Percentiles rank a stretch among this genome's conserved stretches.
Evolutionary conservation across 1,140 invertebrate genomes (phyloP).

Genomic region (Cherax quadricarinatus): DNA sequence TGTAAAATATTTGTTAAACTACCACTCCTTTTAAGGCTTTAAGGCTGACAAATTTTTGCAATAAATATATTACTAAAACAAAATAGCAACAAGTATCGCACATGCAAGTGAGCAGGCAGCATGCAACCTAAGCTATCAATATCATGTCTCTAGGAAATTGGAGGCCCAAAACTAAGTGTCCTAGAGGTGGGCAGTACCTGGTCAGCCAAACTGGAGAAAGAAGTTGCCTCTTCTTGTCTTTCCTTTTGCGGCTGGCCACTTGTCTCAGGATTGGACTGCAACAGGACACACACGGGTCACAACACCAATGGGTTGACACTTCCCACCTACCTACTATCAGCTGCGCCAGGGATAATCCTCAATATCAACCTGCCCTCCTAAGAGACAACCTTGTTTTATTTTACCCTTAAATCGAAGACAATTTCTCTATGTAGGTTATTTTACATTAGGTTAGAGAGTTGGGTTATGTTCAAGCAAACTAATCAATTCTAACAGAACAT

Average conservation of each 20-base stretch:
- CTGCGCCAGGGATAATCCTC: neutral
- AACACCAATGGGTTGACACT: conserved; percentile 46
- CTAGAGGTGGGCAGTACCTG: conserved; percentile 63
- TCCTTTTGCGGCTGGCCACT: conserved; percentile 47
- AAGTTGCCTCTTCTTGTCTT: conserved; percentile 49
- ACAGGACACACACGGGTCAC: conserved; percentile 66
- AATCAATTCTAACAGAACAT: no score
- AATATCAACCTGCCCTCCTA: neutral
- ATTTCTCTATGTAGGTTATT: no score
- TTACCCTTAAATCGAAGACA: no score
- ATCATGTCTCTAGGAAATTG: conserved; percentile 5
- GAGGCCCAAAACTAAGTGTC: conserved; percentile 13
- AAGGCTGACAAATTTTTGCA: neutral
- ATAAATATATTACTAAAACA: neutral
- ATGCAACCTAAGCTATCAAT: conserved; percentile 13
- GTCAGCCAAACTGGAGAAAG: conserved; percentile 62
- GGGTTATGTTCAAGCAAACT: no score
- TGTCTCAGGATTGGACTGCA: conserved; percentile 58
- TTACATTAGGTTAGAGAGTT: no score
- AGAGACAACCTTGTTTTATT: no score
- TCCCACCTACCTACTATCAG: conserved; percentile 38
- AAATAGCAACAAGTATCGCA: neutral
- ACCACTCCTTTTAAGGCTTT: neutral
- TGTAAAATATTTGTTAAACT: neutral
- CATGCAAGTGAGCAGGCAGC: conserved; percentile 34